Evolutionary conservation across 2,113 vertebrate species (phyloP), one percentile per base, ranked within the genome.

Genomic region (Caranx ignobilis): DNA sequence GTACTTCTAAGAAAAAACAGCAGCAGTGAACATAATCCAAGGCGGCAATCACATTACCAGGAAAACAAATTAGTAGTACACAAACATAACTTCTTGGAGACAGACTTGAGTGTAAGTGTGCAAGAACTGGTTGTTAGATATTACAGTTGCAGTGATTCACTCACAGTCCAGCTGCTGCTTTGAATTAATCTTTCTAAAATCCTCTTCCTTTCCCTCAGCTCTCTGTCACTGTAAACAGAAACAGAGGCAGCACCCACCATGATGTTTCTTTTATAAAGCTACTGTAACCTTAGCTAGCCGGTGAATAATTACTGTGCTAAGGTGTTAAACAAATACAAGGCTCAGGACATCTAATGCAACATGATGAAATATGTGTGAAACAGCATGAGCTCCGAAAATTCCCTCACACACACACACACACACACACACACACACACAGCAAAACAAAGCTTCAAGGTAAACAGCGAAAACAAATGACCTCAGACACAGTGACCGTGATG

Each of bases 91-190:
- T 31, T 56, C 32, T 48, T 65, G 8, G 5, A 7, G 4, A 47
- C 21, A 34, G 59, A 26, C 13, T 26, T 41, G 2, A 21, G 39
- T 62, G 35, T 43, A 4, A 37, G 19, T 55, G 80, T 77, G 45
- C 41, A 19, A 50, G 64, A 68, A 57, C 5, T 18, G 18, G n/a
- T 70, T 62, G 59, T 66, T 62, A 48, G 66, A 78, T 80, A 48
- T 73, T 67, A 63, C 21, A 69, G 35, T 39, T 16, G 69, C 68
- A 67, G n/a, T 54, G 75, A 80, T 72, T 81, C 57, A 52, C 34
- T 45, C 26, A 6, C 41, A 56, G 21, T 13, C 48, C 68, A 48
- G 81, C 81, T 84, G 79, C 71, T 80, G 64, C 79, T 89, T 71
- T 73, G 59, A 70, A 60, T 83, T 75, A 31, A 80, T 68, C 60